Evolutionary conservation across 2,888 invertebrate genomes (phyloP).

Genomic region (Ramazzottius varieornatus): DNA sequence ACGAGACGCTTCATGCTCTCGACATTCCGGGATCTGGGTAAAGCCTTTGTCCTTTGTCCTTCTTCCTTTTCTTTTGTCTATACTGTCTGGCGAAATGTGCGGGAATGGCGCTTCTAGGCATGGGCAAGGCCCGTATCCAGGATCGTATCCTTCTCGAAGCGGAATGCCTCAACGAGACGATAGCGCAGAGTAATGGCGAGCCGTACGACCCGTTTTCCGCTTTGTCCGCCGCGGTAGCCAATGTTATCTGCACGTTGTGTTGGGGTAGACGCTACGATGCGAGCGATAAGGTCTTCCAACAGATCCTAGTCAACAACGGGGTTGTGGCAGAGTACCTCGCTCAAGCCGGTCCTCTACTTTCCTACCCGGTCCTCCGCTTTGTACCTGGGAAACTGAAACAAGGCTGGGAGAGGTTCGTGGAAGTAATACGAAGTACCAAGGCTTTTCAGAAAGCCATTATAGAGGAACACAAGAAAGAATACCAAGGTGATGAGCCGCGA

Average conservation of each 20-base stretch:
- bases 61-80: no score
- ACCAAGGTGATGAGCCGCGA: background rate
- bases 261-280: slow-evolving; percentile 14
- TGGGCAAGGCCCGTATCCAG: slow-evolving; percentile 16
- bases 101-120: background rate
- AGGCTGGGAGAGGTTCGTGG: background rate
- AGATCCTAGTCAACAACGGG: slow-evolving; percentile 1
- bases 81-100: no score
- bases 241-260: slow-evolving; percentile 17
- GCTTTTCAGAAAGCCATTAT: background rate
- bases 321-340: background rate
- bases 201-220: slow-evolving; percentile 4
- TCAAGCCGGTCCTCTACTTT: background rate
- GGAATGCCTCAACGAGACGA: background rate
- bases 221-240: slow-evolving; percentile 12
- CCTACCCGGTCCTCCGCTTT: background rate
- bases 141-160: slow-evolving; percentile 12
- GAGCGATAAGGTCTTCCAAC: slow-evolving; percentile 13
- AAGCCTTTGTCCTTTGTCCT: no score
- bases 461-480: background rate
- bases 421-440: background rate
- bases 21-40: slow-evolving; percentile 15
- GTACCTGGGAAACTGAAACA: background rate
- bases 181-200: background rate
- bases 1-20: slow-evolving; percentile 15